Conservation (phyloP, 2,113 vertebrate genomes). For the Phocoena sinus region DNA sequence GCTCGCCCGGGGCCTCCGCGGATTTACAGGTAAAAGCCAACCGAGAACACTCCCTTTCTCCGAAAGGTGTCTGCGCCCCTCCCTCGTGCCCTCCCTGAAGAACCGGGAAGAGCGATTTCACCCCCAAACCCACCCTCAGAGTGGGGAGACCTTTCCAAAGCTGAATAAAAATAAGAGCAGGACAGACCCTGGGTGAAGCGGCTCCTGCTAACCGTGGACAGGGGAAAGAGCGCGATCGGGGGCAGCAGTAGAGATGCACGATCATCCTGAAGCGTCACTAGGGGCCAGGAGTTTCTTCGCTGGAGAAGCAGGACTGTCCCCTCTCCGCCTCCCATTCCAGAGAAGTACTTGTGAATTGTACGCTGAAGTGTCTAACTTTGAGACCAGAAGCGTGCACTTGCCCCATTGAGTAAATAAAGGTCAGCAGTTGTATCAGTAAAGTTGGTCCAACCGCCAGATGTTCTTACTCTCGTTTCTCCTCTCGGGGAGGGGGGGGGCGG, state of each 20-base stretch:
- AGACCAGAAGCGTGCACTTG: slow-evolving; percentile 39
- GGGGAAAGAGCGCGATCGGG: neutral
- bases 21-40: slow-evolving; percentile 33
- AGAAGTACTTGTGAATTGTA: neutral
- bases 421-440: slow-evolving; percentile 57
- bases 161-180: neutral
- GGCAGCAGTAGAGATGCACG: neutral
- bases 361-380: neutral
- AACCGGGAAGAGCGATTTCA: neutral
- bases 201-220: neutral
- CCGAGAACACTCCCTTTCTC: neutral
- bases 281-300: slow-evolving; percentile 6
- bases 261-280: neutral
- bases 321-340: neutral
- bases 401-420: slow-evolving; percentile 52
- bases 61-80: neutral
- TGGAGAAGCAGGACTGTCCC: neutral
- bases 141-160: neutral
- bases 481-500: neutral
- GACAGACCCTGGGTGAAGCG: neutral
- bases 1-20: neutral
- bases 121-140: neutral
- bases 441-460: slow-evolving; percentile 46
- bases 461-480: slow-evolving; percentile 42
- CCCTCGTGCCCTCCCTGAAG: neutral